A percentile compares a stretch with the other conserved stretches of the same genome.
Evolutionary conservation across 2,888 invertebrate species (phyloP).

Genomic region (Meteorus colon): DNA sequence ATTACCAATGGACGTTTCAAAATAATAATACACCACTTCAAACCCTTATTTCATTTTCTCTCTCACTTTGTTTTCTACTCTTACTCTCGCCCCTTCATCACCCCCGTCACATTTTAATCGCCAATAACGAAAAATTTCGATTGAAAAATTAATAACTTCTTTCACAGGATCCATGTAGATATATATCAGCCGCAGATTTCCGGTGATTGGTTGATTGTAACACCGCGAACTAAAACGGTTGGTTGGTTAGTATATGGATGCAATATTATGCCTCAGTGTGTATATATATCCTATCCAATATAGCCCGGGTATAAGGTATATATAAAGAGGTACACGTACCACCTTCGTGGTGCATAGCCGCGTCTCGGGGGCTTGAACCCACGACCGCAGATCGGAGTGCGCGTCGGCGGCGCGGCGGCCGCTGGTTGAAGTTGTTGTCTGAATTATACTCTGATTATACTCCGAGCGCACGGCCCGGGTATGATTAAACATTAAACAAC

Average conservation of each 20-base stretch:
- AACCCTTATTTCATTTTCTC: slow-evolving; percentile 1
- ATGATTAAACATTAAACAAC: slow-evolving; percentile 73
- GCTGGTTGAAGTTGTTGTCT: slow-evolving; percentile 69
- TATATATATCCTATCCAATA: slow-evolving; percentile 19
- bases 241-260: neutral
- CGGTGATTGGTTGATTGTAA: slow-evolving; percentile 18
- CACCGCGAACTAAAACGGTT: slow-evolving; percentile 18
- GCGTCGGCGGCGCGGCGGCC: slow-evolving; percentile 52
- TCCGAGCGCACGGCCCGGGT: slow-evolving; percentile 64
- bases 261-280: neutral
- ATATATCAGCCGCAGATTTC: slow-evolving; percentile 25
- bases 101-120: slow-evolving; percentile 1
- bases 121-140: slow-evolving; percentile 3
- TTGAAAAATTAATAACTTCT: slow-evolving; percentile 19
- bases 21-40: slow-evolving; percentile 4
- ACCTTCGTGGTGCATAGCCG: slow-evolving; percentile 49
- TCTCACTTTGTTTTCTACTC: neutral
- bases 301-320: slow-evolving; percentile 45
- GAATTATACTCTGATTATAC: slow-evolving; percentile 73
- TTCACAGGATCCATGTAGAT: neutral
- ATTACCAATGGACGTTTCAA: neutral
- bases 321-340: slow-evolving; percentile 65
- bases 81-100: neutral
- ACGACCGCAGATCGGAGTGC: slow-evolving; percentile 60
- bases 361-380: slow-evolving; percentile 49